Conservation (phyloP, 2,797 vertebrate species). For the Cossypha dichroa region DNA sequence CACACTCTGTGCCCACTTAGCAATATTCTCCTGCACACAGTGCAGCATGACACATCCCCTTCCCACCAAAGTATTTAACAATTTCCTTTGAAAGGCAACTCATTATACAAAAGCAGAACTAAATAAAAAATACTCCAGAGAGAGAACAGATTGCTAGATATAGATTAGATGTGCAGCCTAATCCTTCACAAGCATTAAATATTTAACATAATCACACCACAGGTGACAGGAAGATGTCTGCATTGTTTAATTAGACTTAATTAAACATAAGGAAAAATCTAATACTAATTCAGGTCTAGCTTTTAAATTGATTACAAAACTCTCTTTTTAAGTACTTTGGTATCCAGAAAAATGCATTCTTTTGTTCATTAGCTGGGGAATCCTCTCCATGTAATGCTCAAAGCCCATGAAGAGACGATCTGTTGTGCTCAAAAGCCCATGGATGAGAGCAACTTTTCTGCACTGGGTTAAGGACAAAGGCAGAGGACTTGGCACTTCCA, state of each 20-base stretch:
- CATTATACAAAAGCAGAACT: constrained; percentile 70
- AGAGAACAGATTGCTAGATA: constrained; percentile 77
- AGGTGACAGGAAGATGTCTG: constrained; percentile 77
- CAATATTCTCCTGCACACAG: not conserved
- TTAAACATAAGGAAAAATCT: constrained; percentile 77
- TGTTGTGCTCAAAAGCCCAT: constrained; percentile 24
- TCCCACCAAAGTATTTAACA: constrained; percentile 23
- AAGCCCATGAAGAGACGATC: not conserved
- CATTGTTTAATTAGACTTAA: constrained; percentile 82
- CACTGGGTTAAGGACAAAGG: constrained; percentile 43
- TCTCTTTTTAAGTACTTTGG: constrained; percentile 4
- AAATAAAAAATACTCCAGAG: constrained; percentile 74
- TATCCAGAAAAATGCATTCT: not conserved
- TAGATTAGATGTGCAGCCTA: constrained; percentile 76
- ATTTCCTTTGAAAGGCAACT: constrained; percentile 68
- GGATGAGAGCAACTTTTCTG: not conserved
- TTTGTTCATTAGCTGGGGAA: not conserved
- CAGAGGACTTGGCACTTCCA: constrained; percentile 41
- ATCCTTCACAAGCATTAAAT: constrained; percentile 80
- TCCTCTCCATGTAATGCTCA: not conserved
- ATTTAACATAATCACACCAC: constrained; percentile 77
- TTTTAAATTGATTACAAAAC: constrained; percentile 68
- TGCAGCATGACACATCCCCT: not conserved
- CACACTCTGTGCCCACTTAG: accelerated
- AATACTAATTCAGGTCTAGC: constrained; percentile 67